A percentile compares a stretch with the other conserved stretches of the same genome.
These are phyloP conservation scores for Silurus asotus DNA, from an alignment of 2,113 vertebrate species.

Conservation along the genomic window DNA sequence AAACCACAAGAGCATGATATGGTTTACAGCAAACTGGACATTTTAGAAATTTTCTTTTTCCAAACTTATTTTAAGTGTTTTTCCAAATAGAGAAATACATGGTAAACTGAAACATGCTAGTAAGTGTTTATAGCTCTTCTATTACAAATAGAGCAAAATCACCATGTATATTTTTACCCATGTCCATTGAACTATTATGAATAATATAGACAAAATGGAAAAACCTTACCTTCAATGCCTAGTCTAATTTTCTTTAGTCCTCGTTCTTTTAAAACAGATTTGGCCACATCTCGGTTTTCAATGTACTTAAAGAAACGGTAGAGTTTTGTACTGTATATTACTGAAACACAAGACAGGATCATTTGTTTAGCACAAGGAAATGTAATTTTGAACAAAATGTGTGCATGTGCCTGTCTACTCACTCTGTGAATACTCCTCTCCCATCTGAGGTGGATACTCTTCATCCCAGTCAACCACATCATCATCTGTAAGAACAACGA, in stretches of 20 bases:
- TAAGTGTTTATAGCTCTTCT: not conserved
- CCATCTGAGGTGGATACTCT: conserved; percentile 98
- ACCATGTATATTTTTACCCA: not conserved
- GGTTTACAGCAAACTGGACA: not conserved
- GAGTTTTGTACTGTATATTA: conserved; percentile 99
- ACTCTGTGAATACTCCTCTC: conserved; percentile 99
- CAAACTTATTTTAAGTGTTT: not conserved
- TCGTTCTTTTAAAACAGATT: conserved; percentile 95
- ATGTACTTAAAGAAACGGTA: conserved; percentile 99
- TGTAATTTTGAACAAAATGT: not conserved
- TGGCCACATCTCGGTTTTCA: conserved; percentile 97
- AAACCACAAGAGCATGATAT: not conserved
- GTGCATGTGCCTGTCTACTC: conserved; percentile 56
- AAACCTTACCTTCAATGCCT: conserved; percentile 92
- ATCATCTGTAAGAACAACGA: conserved; percentile 96
- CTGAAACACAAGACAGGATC: conserved; percentile 63
- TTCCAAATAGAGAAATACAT: not conserved
- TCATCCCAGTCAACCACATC: conserved; percentile 99
- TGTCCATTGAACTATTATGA: not conserved
- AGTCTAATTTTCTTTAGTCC: conserved; percentile 97
- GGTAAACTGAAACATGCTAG: not conserved
- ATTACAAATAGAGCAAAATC: not conserved
- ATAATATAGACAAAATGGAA: not conserved
- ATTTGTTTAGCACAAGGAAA: not conserved
- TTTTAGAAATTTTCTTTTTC: not conserved